Evolutionary conservation across 2,888 invertebrate genomes (phyloP), one percentile per base, ranked within the genome.

Genomic region (Synanthedon myopaeformis): DNA sequence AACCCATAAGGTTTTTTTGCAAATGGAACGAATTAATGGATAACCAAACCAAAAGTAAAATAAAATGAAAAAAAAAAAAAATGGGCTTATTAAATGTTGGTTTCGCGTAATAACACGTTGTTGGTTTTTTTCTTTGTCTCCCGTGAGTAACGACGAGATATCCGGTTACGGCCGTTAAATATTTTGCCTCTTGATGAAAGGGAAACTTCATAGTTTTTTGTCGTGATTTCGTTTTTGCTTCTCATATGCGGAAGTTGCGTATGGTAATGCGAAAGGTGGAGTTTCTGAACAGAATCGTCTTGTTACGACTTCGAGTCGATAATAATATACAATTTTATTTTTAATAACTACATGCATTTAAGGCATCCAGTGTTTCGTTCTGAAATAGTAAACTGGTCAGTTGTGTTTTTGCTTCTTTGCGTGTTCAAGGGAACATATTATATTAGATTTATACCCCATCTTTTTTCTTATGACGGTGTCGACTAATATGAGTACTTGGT

Each of bases 91-190:
- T 86, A 87, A 87, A 87, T 81, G 84, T 85, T 84, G 85, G 87
- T 84, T 83, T 85, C 82, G 68, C 74, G 85, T 87, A 87, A 87
- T 87, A 86, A 87, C 85, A 87, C 74, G 83, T 84, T 82, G 79
- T 78, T 82, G 80, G 85, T 80, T 83, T 82, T 65, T 79, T 82
- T 76, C 77, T 78, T 87, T 87, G 87, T 87, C 85, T 87, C 85
- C 35, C 85, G 77, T 75, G 79, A 77, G 76, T 74, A 71, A 66
- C 77, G 69, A 75, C 72, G 66, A 82, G 77, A 79, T 86, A 85
- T 87, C 86, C 86, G 86, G 87, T 87, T 87, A 86, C 87, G 67
- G 80, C 82, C 82, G 84, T 86, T 83, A 79, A 86, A 87, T 86
- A 86, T 86, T 86, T 85, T 82, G 84, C 78, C 76, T 83, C 76